A percentile compares a stretch with the other conserved stretches of the same genome.
phyloP scores from a whole-genome alignment of 2,888 invertebrate species.

The Calameuta filiformis region DNA sequence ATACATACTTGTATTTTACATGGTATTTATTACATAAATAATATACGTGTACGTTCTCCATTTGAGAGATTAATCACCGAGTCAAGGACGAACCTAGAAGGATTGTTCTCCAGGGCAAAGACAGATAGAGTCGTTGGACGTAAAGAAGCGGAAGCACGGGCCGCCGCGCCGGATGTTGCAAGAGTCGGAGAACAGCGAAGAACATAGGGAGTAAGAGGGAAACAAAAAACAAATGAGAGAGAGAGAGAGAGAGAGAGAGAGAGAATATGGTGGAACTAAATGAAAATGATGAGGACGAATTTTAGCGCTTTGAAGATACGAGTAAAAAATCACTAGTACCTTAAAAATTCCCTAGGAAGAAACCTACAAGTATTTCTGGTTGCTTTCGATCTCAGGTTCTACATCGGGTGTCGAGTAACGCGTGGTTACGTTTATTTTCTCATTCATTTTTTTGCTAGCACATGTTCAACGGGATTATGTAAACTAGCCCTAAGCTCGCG shows the following conservation, averaged over 20 bases:
- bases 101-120: constrained; percentile 16
- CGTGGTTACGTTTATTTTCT: background rate
- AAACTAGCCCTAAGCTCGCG: background rate
- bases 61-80: constrained; percentile 1
- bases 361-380: background rate
- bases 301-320: background rate
- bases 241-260: background rate
- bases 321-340: background rate
- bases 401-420: background rate
- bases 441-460: background rate
- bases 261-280: background rate
- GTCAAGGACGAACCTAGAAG: background rate
- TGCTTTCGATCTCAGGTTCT: background rate
- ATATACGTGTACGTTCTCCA: background rate
- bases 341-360: background rate
- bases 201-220: constrained; percentile 21
- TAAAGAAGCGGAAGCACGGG: constrained; percentile 61
- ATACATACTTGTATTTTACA: background rate
- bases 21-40: background rate
- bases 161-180: constrained; percentile 58
- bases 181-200: constrained; percentile 38
- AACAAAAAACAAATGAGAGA: background rate
- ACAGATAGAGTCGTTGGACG: constrained; percentile 19
- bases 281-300: background rate
- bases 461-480: background rate